phyloP scores from a whole-genome alignment of 2,888 invertebrate species.

The Apodemia hepburni region DNA sequence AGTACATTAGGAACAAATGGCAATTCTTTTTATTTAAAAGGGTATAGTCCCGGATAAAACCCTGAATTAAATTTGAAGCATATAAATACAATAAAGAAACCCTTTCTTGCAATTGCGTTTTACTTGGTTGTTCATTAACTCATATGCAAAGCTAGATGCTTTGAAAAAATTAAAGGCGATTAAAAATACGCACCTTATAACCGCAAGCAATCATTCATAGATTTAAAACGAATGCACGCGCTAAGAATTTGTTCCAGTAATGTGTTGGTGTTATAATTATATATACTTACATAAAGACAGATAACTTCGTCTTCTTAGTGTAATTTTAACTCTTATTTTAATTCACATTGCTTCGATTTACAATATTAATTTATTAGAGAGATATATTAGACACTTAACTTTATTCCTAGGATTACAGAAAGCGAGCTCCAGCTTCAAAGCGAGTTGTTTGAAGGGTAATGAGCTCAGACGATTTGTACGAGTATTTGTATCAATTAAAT shows the following conservation, averaged over 20 bases:
- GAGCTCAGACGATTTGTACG: constrained; percentile 37
- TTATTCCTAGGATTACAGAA: constrained; percentile 10
- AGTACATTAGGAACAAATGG: neutral
- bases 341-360: neutral
- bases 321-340: neutral
- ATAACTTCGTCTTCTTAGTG: no score
- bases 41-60: neutral
- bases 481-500: constrained; percentile 71
- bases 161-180: no score
- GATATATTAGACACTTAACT: constrained; percentile 8
- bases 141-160: neutral
- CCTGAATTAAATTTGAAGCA: neutral
- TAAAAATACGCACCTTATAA: no score
- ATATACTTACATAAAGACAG: no score
- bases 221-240: no score
- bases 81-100: neutral
- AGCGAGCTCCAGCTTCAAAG: constrained; percentile 20
- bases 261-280: no score
- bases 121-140: neutral
- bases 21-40: neutral
- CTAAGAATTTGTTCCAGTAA: no score
- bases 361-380: neutral
- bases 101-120: neutral
- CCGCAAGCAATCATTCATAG: no score
- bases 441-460: constrained; percentile 33